Conservation (phyloP, 2,888 invertebrate species). For the Microplitis deprimator region DNA sequence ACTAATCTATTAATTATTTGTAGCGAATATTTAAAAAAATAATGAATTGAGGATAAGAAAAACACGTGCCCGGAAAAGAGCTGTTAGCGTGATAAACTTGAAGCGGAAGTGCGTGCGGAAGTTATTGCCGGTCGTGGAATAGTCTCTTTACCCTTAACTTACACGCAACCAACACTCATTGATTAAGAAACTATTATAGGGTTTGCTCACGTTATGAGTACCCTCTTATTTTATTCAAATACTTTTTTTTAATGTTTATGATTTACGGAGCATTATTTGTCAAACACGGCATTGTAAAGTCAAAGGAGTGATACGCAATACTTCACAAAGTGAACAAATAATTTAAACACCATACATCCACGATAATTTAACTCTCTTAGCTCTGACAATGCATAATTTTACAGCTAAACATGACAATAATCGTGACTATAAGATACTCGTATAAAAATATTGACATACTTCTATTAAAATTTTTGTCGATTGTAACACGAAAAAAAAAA, state of each 20-base stretch:
- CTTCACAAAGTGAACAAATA: not conserved
- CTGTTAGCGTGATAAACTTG: constrained; percentile 56
- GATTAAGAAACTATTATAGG: constrained; percentile 21
- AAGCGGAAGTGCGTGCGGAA: constrained; percentile 64
- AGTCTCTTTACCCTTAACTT: constrained; percentile 36
- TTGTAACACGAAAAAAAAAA: too few species aligned
- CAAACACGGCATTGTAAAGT: not conserved
- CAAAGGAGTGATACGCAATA: not conserved
- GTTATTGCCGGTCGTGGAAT: constrained; percentile 44
- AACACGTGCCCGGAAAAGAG: constrained; percentile 59
- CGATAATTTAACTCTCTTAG: too few species aligned
- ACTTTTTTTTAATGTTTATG: not conserved
- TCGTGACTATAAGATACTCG: too few species aligned
- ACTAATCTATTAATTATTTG: too few species aligned
- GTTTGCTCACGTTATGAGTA: not conserved
- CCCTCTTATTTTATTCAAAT: not conserved
- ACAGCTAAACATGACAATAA: too few species aligned
- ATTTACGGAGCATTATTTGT: not conserved
- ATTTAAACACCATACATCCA: not conserved
- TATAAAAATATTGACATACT: too few species aligned
- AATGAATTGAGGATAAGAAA: constrained; percentile 27
- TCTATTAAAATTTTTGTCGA: too few species aligned
- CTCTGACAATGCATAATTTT: too few species aligned
- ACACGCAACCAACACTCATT: constrained; percentile 35
- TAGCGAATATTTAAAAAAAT: not conserved